Evolutionary conservation across 1,140 invertebrate genomes (phyloP), one percentile per base, ranked within the genome.

Genomic region (Leptoteleia sp.): DNA sequence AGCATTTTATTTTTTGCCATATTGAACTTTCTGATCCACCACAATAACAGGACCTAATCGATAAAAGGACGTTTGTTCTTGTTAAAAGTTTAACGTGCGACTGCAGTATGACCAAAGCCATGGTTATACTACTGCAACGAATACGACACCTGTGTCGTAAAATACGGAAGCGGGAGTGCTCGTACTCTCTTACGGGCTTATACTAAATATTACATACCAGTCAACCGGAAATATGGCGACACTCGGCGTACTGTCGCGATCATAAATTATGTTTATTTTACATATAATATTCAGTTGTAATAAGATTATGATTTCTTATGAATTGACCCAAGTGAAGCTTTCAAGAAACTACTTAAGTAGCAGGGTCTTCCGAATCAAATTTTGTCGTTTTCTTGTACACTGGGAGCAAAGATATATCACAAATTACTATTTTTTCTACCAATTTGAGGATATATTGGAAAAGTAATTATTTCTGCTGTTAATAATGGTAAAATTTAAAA

Each of bases 41-140:
- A n/a, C n/a, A n/a, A 11, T 19, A 43, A n/a, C 5, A 43, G 7
- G n/a, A 9, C 4, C 17, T 22, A 43, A 22, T 43, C 9, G 7
- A 43, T 22, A 43, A 11, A 43, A 43, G 7, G 1, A 17, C 1
- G 15, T 4, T 11, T 45, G n/a, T 12, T 13, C 33, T 1, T 35
- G 13, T 35, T 12, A 12, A 35, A 35, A 35, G 11, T 35, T 35
- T 12, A 35, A 35, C 13, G 11, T 12, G 3, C 17, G 37, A 65
- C 37, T 62, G 48, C 27, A 7, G 68, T 72, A 72, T 62, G 68
- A 72, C 68, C 47, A 45, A 59, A 62, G 38, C 45, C 48, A 62
- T 47, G 19, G 38, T 13, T 72, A 5, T 54, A 54, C 68, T 47
- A 72, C 68, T 72, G 68, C 68, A 71, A 38, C 35, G 54, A 61